Evolutionary conservation across 1,140 invertebrate genomes (phyloP), one percentile per base, ranked within the genome.

Genomic region (Drosophila navojoa): DNA sequence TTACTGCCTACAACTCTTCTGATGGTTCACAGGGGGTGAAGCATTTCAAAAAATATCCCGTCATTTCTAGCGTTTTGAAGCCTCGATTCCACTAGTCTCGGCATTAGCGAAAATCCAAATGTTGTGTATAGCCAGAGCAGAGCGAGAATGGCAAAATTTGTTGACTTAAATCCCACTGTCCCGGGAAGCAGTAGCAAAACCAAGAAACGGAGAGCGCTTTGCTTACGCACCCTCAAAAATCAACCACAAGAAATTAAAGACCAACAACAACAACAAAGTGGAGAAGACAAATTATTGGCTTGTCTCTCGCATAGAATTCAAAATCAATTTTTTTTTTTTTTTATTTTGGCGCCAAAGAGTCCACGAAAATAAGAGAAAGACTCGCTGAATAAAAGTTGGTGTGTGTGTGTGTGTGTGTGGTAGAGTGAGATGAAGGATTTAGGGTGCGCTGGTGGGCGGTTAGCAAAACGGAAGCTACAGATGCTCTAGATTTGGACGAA

Each of bases 301-400:
- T 13, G 35, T 38, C 52, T 59, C 60, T 53, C 68, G 64, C 63
- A 69, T 67, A 40, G 77, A 75, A 90, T 81, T 84, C 47, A 71
- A 72, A 89, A 85, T 78, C 68, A 78, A 77, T 77, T 68, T 89
- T 89, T 77, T 22, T 89, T 68, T 89, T 89, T 79, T 15, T 89
- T 80, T 90, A 90, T 89, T 75, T 80, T 90, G 84, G 84, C 84
- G 84, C 85, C 84, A 76, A 61, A 35, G 61, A 75, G 84, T 89
- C 84, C 85, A 60, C 73, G 63, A 89, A 90, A 85, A 90, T 85
- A 89, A 81, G 74, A 76, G 81, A 58, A 81, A 90, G 63, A 71
- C 68, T 57, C 52, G 35, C 68, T 55, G 42, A 67, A 45, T 58
- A 54, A 47, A 22, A 60, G 42, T 44, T 44, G 15, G n/a, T n/a